Percentiles rank a stretch among this genome's conserved stretches.
Conservation (phyloP, 2,113 vertebrate species). For the Tricholaema leucomelas region DNA sequence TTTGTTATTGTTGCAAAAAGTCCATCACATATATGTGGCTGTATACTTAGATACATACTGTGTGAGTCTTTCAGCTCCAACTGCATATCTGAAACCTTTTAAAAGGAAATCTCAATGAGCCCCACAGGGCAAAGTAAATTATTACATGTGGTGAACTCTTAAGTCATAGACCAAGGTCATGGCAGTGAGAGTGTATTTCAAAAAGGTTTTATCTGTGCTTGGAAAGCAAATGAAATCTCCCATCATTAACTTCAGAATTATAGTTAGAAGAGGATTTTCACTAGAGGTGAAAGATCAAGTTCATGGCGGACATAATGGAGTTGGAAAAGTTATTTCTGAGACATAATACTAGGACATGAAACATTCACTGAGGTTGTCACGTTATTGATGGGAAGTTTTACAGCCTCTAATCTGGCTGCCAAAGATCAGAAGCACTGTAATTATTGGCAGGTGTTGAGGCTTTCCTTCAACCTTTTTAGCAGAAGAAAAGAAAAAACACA, state of each 20-base stretch:
- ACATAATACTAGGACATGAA: conserved; percentile 41
- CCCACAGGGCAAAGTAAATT: conserved; percentile 71
- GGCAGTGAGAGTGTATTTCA: conserved; percentile 70
- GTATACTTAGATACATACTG: not conserved
- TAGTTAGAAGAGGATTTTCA: conserved; percentile 68
- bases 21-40: not conserved
- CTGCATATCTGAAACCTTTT: conserved; percentile 60
- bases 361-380: conserved; percentile 37
- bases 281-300: conserved; percentile 78
- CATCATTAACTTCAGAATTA: conserved; percentile 75
- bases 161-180: conserved; percentile 75
- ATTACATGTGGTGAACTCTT: conserved; percentile 74
- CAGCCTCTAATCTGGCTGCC: conserved; percentile 4
- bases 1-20: not conserved
- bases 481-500: too few species aligned
- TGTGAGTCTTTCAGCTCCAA: conserved; percentile 23
- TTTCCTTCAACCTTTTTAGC: not conserved
- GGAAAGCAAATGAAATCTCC: conserved; percentile 78
- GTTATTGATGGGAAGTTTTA: conserved; percentile 24
- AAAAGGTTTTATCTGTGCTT: conserved; percentile 75
- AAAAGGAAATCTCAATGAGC: conserved; percentile 66
- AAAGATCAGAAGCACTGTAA: conserved; percentile 51
- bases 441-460: not conserved
- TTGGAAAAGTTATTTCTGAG: conserved; percentile 67
- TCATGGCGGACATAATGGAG: conserved; percentile 66